These are phyloP conservation scores for Chloroclysta siterata DNA, from an alignment of 2,888 invertebrate species.

Conservation along the genomic window DNA sequence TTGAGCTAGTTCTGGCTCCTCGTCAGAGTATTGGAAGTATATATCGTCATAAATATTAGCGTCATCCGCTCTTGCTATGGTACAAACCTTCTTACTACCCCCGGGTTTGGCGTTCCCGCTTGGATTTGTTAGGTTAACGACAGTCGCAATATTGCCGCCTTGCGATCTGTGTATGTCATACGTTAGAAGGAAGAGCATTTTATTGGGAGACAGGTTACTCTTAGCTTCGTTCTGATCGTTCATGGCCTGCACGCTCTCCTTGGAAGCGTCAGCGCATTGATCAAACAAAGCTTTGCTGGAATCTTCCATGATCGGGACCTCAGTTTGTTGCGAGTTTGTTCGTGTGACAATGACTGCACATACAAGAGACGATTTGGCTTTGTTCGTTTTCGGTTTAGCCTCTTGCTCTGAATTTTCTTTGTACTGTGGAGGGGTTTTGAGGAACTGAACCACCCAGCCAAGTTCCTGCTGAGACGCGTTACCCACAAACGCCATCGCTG, in stretches of 20 bases:
- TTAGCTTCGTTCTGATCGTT: slow-evolving; percentile 91
- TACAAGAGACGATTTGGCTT: slow-evolving; percentile 73
- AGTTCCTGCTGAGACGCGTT: slow-evolving; percentile 69
- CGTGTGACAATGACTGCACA: slow-evolving; percentile 73
- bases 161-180: slow-evolving; percentile 89
- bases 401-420: slow-evolving; percentile 69
- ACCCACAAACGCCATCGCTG: slow-evolving; percentile 78
- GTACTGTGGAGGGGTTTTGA: slow-evolving; percentile 51
- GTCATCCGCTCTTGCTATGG: slow-evolving; percentile 69
- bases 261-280: slow-evolving; percentile 65
- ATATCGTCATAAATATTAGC: slow-evolving; percentile 77
- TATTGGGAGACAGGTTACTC: slow-evolving; percentile 68
- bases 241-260: slow-evolving; percentile 88
- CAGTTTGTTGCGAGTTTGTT: slow-evolving; percentile 48
- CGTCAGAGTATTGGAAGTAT: slow-evolving; percentile 85
- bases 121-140: slow-evolving; percentile 74
- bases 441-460: slow-evolving; percentile 22
- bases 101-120: slow-evolving; percentile 81
- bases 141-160: slow-evolving; percentile 75
- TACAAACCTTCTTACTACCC: slow-evolving; percentile 79
- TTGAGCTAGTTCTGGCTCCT: slow-evolving; percentile 83
- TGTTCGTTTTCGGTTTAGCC: slow-evolving; percentile 55
- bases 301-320: slow-evolving; percentile 68
- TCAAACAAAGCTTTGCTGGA: slow-evolving; percentile 76
- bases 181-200: slow-evolving; percentile 86